Evolutionary conservation across 2,113 vertebrate genomes (phyloP).

Genomic region (Zosterops hypoxanthus): DNA sequence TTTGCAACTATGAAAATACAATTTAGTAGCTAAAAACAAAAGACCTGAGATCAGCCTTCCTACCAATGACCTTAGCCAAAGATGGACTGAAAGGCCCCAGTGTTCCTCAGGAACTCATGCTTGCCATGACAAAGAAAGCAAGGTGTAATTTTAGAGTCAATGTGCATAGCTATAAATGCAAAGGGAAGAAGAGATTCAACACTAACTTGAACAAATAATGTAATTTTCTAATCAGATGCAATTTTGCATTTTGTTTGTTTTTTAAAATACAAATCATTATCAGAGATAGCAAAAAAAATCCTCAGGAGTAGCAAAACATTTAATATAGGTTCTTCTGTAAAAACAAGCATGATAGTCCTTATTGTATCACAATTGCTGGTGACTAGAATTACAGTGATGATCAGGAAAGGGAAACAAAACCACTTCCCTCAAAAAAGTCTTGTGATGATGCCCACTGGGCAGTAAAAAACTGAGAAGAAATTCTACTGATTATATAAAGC

Average conservation of each 20-base stretch:
- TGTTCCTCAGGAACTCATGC: accelerated
- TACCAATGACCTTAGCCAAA: background rate
- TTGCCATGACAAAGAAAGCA: background rate
- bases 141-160: background rate
- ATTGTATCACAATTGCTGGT: background rate
- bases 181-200: background rate
- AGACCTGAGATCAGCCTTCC: background rate
- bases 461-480: background rate
- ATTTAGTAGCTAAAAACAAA: background rate
- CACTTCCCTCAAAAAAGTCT: background rate
- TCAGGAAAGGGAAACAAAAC: background rate
- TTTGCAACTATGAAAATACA: background rate
- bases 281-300: background rate
- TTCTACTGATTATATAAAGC: background rate
- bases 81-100: background rate
- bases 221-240: background rate
- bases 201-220: background rate
- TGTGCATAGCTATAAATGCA: background rate
- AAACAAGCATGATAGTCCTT: background rate
- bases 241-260: background rate
- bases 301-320: background rate
- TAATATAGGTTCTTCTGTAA: background rate
- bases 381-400: background rate
- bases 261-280: background rate
- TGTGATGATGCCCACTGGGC: background rate